Conservation (phyloP, 1,140 invertebrate species). For the Drosophila ercepeae region DNA sequence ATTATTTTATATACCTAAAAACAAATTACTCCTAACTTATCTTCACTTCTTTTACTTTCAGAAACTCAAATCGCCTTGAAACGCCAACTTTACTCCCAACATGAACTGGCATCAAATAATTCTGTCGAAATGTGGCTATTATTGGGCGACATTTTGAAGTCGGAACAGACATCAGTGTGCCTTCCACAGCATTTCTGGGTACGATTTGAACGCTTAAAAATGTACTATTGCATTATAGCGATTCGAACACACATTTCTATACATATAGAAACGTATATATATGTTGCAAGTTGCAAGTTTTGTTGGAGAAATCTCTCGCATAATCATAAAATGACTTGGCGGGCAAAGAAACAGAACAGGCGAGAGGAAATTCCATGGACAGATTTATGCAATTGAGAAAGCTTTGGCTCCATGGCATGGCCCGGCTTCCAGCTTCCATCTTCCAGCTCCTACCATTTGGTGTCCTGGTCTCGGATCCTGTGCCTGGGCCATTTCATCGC, state of each 20-base stretch:
- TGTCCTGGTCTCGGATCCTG: constrained; percentile 6
- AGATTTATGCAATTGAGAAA: constrained; percentile 79
- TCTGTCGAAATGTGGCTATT: constrained; percentile 47
- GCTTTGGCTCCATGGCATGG: constrained; percentile 62
- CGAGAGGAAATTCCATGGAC: constrained; percentile 71
- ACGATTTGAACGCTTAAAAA: constrained; percentile 56
- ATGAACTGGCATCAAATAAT: constrained; percentile 24
- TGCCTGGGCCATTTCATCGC: constrained; percentile 59
- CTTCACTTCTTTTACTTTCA: too few species aligned
- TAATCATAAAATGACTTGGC: constrained; percentile 82
- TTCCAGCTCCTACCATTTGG: constrained; percentile 1
- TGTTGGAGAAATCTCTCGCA: constrained; percentile 78
- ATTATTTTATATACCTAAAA: too few species aligned
- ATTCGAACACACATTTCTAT: constrained; percentile 21
- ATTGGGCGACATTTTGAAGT: constrained; percentile 58
- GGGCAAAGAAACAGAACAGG: constrained; percentile 23
- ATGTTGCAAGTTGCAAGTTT: constrained; percentile 48
- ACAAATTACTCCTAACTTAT: too few species aligned
- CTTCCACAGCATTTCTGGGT: constrained; percentile 57
- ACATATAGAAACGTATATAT: background rate
- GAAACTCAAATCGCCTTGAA: constrained; percentile 3
- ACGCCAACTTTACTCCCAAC: background rate
- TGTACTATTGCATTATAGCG: constrained; percentile 70
- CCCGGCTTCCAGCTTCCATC: constrained; percentile 1
- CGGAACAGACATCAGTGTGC: constrained; percentile 66